Evolutionary conservation across 2,888 invertebrate species (phyloP).

Genomic region (Augiades crinisus): DNA sequence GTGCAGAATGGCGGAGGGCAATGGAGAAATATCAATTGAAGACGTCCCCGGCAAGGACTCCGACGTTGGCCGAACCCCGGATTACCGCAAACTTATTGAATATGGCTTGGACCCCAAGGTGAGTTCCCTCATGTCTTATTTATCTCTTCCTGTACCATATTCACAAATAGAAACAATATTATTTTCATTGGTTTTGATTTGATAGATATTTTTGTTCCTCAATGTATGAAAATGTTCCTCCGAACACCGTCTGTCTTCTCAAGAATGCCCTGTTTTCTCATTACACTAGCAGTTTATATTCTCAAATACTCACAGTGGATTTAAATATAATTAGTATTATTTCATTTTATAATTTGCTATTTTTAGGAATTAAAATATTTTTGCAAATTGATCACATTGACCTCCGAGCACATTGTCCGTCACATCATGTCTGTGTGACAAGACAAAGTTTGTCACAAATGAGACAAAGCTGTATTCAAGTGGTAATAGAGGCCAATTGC

Average conservation of each 20-base stretch:
- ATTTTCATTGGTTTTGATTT: no score
- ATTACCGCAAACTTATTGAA: slow-evolving; percentile 96
- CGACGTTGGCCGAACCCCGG: slow-evolving; percentile 89
- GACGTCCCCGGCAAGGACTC: slow-evolving; percentile 85
- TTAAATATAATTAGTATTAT: no score
- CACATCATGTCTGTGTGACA: not conserved
- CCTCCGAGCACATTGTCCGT: not conserved
- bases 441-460: not conserved
- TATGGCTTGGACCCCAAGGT: slow-evolving; percentile 98
- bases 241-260: no score
- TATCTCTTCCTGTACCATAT: not conserved
- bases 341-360: no score
- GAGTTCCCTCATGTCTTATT: slow-evolving; percentile 35
- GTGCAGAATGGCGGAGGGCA: slow-evolving; percentile 92
- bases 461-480: slow-evolving; percentile 36
- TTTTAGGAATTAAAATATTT: no score
- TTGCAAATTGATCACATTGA: no score
- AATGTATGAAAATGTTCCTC: no score
- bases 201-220: no score
- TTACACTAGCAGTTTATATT: no score
- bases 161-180: not conserved
- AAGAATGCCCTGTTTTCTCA: no score
- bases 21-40: slow-evolving; percentile 91
- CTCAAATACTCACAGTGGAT: no score
- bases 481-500: slow-evolving; percentile 40